Evolutionary conservation across 2,888 invertebrate genomes (phyloP), one percentile per base, ranked within the genome.

Genomic region (Aphodius sticticus): DNA sequence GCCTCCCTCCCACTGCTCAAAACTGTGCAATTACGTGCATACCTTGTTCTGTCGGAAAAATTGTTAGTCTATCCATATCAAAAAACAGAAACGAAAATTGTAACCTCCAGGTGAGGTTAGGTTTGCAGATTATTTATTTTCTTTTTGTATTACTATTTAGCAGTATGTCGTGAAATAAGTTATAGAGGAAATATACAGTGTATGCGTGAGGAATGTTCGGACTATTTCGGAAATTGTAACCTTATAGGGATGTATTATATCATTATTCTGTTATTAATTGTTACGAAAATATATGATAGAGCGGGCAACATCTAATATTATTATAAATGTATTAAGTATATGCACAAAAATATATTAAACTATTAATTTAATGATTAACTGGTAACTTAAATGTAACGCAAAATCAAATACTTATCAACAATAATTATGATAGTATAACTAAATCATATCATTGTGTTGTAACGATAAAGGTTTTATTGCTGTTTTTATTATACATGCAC

Each of bases 21-120:
- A 53, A 70, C 36, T 69, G 81, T 81, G 81, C 81, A 81, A 81
- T 81, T 76, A 78, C 76, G 76, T 75, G 74, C 74, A 74, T 74
- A 36, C 74, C n/a, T 36, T 74, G 74, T 74, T 74, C 74, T 69
- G 76, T 76, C 76, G 71, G 37, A 77, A 69, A 76, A 78, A 78
- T 53, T 69, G 69, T 53, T 37, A 37, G 72, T 70, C 70, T 16
- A 69, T 35, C 69, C 72, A 70, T 79, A 79, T 75, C 38, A n/a
- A 15, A 76, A 76, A 37, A 53, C 71, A 14, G 71, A n/a, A 53
- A 12, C 9, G 53, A 53, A 9, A 12, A 12, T 2, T n/a, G 1
- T 53, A 53, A 53, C 53, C 53, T 53, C 53, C 53, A 53, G 53
- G 53, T 9, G 53, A 53, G 53, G 53, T 5, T 53, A 9, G 53